These are phyloP conservation scores for Lamprotornis superbus DNA, from an alignment of 2,113 vertebrate species.

Conservation along the genomic window DNA sequence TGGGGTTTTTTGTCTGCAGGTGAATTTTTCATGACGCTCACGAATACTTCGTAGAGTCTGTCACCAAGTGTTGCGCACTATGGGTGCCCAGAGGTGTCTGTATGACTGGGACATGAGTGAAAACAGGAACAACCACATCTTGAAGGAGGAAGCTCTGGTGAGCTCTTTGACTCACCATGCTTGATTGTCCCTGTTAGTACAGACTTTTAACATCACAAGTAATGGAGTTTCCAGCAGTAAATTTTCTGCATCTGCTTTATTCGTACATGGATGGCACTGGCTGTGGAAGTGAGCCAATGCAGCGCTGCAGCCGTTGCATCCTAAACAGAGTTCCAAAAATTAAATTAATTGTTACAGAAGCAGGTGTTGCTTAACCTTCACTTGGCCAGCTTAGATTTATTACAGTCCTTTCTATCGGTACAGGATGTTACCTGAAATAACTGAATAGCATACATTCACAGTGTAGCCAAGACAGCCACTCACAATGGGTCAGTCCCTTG, in stretches of 20 bases:
- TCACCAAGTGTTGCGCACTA: neutral
- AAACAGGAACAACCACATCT: neutral
- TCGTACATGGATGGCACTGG: neutral
- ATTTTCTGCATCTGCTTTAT: slow-evolving; percentile 6
- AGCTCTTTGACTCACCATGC: neutral
- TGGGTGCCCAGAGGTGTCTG: neutral
- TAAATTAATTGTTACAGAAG: neutral
- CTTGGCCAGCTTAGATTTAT: neutral
- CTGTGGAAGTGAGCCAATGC: neutral
- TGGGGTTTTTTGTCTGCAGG: neutral
- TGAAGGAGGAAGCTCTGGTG: neutral
- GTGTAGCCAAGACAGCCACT: neutral
- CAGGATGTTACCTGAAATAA: neutral
- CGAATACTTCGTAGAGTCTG: neutral
- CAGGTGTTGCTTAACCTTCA: neutral
- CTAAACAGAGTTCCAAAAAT: neutral
- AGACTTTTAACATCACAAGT: neutral
- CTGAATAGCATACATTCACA: neutral
- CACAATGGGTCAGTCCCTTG: neutral
- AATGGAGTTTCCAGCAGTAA: neutral
- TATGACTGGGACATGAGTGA: neutral
- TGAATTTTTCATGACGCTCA: neutral
- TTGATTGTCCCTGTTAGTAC: neutral
- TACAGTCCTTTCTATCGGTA: neutral
- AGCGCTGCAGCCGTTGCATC: neutral